Evolutionary conservation across 2,797 vertebrate genomes (phyloP), one percentile per base, ranked within the genome.

Genomic region (Phoeniculus purpureus): DNA sequence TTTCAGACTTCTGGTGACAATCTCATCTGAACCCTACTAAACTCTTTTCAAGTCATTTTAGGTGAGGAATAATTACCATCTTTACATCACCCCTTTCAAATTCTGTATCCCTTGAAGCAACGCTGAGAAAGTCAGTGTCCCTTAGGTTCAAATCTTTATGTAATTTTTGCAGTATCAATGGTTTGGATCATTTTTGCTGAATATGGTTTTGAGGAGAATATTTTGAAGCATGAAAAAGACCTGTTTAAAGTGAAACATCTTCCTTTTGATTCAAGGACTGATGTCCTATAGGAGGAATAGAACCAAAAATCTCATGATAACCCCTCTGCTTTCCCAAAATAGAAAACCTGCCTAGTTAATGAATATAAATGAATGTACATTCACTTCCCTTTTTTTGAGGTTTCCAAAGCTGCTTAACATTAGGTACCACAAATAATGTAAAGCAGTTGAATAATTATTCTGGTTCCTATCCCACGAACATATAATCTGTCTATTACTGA

Each of bases 331-430:
- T 92, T 92, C 90, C 89, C 91, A 90, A 96, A 96, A 94, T 94
- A 95, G 93, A 92, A 87, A 87, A 83, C 58, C 76, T 94, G 60
- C 56, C 64, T 92, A 65, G 76, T 89, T 96, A 95, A 96, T 97
- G 96, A 96, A 96, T 96, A 96, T 93, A 94, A 95, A 95, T 89
- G 74, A 95, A 96, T 87, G 88, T 96, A 95, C 86, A 96, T 93
- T 96, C 94, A 91, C 90, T 95, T 96, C 80, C 67, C 83, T 94
- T 96, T 94, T 43, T 95, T 81, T 77, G 81, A 95, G 89, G 90
- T 96, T 95, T 93, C 90, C 93, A 93, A 89, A 96, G 87, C 89
- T 91, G 92, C 93, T 97, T 96, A 95, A 89, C 89, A 81, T 88
- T 83, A 93, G 89, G 81, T 92, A 88, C 66, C 65, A 90, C 93